Conservation (phyloP, 2,113 vertebrate genomes). For the Orientallactaga bullata region DNA sequence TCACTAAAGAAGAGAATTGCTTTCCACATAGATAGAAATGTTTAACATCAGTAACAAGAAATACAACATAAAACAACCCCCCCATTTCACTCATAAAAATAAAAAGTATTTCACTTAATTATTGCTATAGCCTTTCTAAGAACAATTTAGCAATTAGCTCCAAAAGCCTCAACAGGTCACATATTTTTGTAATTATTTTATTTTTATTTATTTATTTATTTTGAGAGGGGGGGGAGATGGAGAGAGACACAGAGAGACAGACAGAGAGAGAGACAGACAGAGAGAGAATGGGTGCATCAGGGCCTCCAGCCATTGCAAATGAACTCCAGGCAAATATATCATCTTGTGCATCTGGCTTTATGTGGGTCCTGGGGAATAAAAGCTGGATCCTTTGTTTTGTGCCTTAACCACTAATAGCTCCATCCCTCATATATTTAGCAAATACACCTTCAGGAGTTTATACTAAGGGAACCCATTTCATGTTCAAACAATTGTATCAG, state of each 20-base stretch:
- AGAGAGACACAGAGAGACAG: no score
- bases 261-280: no score
- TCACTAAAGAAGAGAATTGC: not conserved
- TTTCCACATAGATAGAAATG: conserved; percentile 41
- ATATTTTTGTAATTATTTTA: not conserved
- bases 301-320: no score
- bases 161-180: conserved; percentile 23
- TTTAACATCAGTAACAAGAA: conserved; percentile 20
- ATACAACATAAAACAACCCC: conserved; percentile 2
- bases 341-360: no score
- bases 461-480: conserved; percentile 32
- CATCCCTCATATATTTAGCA: conserved; percentile 23
- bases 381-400: no score
- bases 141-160: not conserved
- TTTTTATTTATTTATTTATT: no score
- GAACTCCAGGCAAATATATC: no score
- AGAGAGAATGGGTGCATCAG: no score
- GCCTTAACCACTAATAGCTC: no score
- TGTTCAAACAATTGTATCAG: conserved; percentile 41
- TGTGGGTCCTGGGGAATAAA: no score
- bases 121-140: conserved; percentile 25
- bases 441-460: conserved; percentile 34
- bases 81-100: not conserved
- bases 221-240: no score
- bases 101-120: conserved; percentile 18